Base-by-base conservation (phyloP, 1,140 invertebrate species). In the Brachionus sp. region DNA sequence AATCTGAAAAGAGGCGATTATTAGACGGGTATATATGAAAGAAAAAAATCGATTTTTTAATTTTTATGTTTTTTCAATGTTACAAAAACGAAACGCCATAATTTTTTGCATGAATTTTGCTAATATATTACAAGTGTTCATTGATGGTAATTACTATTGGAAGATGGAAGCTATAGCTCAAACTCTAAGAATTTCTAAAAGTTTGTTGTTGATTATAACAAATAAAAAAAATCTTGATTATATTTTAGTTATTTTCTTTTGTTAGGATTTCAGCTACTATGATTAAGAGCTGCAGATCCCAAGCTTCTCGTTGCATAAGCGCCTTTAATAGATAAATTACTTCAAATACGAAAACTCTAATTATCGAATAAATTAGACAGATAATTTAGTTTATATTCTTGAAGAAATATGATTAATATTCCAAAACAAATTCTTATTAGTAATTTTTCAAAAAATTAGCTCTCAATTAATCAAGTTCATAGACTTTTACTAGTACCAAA, bases 91-190 rank as follows among this genome's bases (percentile, higher is more conserved):
- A 70, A 39, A 70, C 9, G 35, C 33, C 37, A 70, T 70, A 70
- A 70, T 70, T 70, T 29, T 70, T 70, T 70, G 66, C 66, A 70
- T 70, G 66, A 70, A 70, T 70, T 70, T 70, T 70, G 66, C 16
- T 70, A 70, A 70, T 70, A 70, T 70, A 70, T 70, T 70, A 70
- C 66, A 70, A 70, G 66, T 70, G 66, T 70, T 16, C 37, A 19
- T 19, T 19, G 16, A 19, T 70, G 35, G 35, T 37, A 37, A 39
- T 37, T 70, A 16, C 66, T 70, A 70, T 70, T 70, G 66, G 66
- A 70, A 70, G 66, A 44, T 70, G 33, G 25, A 66, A 39, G 66
- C 33, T 70, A 39, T 9, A 39, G 37, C 13, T n/a, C 50, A 9
- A 19, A 16, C 50, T 16, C 50, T 57, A 19, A 57, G 46, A 57